Percentiles rank a stretch among this genome's conserved stretches.
phyloP scores from a whole-genome alignment of 1,140 invertebrate genomes.

The Platyscapa corneri region DNA sequence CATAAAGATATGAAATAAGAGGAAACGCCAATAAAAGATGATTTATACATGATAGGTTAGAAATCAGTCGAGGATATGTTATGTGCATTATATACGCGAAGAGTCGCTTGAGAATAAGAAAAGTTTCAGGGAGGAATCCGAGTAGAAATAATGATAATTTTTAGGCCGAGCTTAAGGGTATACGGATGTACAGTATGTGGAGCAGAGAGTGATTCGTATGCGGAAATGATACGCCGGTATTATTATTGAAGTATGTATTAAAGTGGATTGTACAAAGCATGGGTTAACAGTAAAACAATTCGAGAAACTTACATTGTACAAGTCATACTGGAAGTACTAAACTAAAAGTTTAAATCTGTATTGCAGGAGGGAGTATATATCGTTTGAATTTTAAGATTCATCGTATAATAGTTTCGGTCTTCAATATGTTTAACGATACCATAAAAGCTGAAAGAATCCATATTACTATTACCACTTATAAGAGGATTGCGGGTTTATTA shows the following conservation, averaged over 20 bases:
- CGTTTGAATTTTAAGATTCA: not conserved
- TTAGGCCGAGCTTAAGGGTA: not conserved
- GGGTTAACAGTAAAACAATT: slow-evolving; percentile 20
- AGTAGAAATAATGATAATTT: slow-evolving; percentile 45
- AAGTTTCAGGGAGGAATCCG: not conserved
- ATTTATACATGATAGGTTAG: slow-evolving; percentile 41
- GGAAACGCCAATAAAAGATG: slow-evolving; percentile 51
- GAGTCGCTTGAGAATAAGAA: not conserved
- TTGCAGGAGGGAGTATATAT: not conserved
- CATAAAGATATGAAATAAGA: slow-evolving; percentile 50
- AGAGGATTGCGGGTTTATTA: too few species aligned
- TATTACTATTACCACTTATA: too few species aligned
- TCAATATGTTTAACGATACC: not conserved
- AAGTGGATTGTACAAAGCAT: not conserved
- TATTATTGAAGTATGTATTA: slow-evolving; percentile 3
- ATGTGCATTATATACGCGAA: not conserved
- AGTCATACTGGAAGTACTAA: not conserved
- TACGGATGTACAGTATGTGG: not conserved
- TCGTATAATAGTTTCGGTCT: not conserved
- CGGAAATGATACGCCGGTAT: slow-evolving; percentile 4
- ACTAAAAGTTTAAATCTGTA: not conserved
- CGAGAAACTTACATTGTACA: not conserved
- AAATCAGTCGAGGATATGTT: slow-evolving; percentile 39
- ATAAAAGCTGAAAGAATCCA: too few species aligned
- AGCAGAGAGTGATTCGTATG: slow-evolving; percentile 30